A percentile compares a stretch with the other conserved stretches of the same genome.
phyloP scores from a whole-genome alignment of 2,888 invertebrate genomes.

The Phasia obesa region DNA sequence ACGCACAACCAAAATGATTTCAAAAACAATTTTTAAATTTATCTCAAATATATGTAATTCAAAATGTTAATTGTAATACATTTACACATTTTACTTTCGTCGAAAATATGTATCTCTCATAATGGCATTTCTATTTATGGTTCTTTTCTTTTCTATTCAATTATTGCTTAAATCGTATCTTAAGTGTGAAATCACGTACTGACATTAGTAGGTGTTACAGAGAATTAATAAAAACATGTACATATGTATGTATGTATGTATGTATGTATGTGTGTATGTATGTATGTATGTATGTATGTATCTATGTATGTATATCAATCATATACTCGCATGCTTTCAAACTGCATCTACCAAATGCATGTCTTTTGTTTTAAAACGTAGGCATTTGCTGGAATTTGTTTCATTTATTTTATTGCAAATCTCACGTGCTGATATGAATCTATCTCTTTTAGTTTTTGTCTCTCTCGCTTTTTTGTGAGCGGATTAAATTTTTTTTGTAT shows the following conservation, averaged over 20 bases:
- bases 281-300: too few species aligned
- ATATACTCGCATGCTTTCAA: too few species aligned
- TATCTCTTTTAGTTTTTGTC: conserved; percentile 28
- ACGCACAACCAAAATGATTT: too few species aligned
- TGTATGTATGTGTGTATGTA: too few species aligned
- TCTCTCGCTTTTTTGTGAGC: not conserved
- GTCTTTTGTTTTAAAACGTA: conserved; percentile 54
- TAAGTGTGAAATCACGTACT: conserved; percentile 73
- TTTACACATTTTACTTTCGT: not conserved
- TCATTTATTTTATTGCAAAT: conserved; percentile 31
- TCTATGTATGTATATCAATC: too few species aligned
- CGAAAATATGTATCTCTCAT: too few species aligned
- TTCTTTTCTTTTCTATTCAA: conserved; percentile 45
- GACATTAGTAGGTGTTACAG: conserved; percentile 53
- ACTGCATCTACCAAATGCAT: conserved; percentile 41
- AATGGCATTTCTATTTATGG: conserved; percentile 37
- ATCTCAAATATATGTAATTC: not conserved
- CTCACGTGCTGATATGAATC: conserved; percentile 67
- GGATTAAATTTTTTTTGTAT: conserved; percentile 44
- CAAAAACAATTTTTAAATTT: not conserved
- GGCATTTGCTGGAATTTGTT: conserved; percentile 22
- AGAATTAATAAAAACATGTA: conserved; percentile 25
- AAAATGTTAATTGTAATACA: not conserved
- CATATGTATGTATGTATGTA: too few species aligned
- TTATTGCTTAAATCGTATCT: conserved; percentile 69